Conservation (phyloP, 2,113 vertebrate genomes). For the Pantherophis guttatus region DNA sequence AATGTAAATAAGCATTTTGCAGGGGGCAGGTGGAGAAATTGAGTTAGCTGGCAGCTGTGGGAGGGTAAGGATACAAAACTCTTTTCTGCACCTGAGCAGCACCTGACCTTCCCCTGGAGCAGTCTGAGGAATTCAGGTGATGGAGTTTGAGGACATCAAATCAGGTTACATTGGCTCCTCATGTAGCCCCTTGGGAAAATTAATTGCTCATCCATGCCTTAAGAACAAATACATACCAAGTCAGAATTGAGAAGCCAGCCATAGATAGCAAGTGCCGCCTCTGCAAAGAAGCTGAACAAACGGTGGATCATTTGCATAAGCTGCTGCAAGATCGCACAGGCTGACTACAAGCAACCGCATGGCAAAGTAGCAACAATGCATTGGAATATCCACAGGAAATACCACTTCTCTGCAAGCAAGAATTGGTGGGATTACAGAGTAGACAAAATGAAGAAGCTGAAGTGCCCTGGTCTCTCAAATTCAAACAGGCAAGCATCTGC, state of each 20-base stretch:
- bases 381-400: neutral
- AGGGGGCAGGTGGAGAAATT: too few relatives aligned
- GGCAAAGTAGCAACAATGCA: neutral
- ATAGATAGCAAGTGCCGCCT: neutral
- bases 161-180: too few relatives aligned
- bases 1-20: too few relatives aligned
- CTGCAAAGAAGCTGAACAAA: neutral
- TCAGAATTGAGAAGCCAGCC: neutral
- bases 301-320: neutral
- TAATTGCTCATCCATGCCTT: neutral
- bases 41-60: too few relatives aligned
- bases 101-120: too few relatives aligned
- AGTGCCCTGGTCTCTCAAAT: too few relatives aligned
- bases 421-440: neutral
- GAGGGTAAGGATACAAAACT: too few relatives aligned
- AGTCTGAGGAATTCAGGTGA: too few relatives aligned
- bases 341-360: neutral
- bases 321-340: neutral
- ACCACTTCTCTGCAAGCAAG: neutral
- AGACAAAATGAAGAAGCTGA: neutral
- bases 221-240: neutral
- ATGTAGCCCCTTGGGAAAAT: too few relatives aligned
- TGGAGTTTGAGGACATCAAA: too few relatives aligned
- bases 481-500: too few relatives aligned
- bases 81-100: too few relatives aligned